Base-by-base conservation (phyloP, 1,140 invertebrate genomes). In the Cotesia chilonis region DNA sequence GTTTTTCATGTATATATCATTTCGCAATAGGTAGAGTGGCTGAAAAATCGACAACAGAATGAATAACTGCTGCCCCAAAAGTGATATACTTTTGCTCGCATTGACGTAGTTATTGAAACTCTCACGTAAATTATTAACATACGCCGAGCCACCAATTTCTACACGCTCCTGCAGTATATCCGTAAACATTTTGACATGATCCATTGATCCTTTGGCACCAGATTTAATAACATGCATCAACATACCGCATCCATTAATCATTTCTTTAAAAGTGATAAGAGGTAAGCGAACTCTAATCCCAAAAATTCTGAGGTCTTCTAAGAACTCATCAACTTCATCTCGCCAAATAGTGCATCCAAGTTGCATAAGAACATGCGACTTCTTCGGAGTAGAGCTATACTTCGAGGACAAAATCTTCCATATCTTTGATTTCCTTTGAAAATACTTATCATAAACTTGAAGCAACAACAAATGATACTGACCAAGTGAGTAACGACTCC, bases 1-100 rank as follows among this genome's bases (percentile, higher is more conserved):
- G 20, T 59, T 59, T 59, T 59, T 59, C 9, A 59, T 59, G 28
- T 59, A 59, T 20, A 59, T 59, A 17, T 59, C 57, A 28, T 59
- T 28, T 9, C 57, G 17, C 5, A 59, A 9, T 17, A 59, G 9
- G 28, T 59, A 59, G 4, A 59, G 57, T 28, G 57, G 57, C 9
- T 59, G 57, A 7, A 59, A 59, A 20, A 59, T 20, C 17, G 57
- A 59, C 2, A 59, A 20, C 9, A 59, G 9, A 28, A 59, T 59
- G 9, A 59, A 59, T 20, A 59, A 59, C 28, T 59, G 57, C 20
- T 59, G 57, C 3, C 57, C 57, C 17, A 59, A 59, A 7, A 59
- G 17, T 20, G 57, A 59, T 9, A 59, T 59, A 20, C 57, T 59
- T 6, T 59, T 59, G 7, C 57, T 59, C 4, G 57, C 57, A 59